Base-by-base conservation (phyloP, 2,113 vertebrate genomes). In the Psittacus erithacus region DNA sequence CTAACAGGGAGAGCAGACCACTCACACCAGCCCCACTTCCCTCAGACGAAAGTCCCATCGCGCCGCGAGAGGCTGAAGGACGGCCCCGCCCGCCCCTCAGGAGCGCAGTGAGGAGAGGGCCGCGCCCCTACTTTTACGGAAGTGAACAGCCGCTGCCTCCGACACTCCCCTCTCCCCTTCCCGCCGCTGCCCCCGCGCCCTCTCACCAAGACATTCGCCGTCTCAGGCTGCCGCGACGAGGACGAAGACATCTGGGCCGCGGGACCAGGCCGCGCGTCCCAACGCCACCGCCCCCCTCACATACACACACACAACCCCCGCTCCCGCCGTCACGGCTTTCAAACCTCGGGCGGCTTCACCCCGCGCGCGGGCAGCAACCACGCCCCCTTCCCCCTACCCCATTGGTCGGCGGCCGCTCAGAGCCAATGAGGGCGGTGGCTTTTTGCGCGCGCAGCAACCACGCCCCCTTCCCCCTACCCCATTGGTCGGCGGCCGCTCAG, bases 171-270 rank as follows among this genome's bases (percentile, higher is more conserved):
- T 17, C 18, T 5, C 2, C 38, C 0, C 9, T 38, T 6, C 14
- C 49, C 43, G 31, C 60, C 60, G 17, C 47, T 33, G 22, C 16
- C 16, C n/a, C 50, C 28, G 7, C 50, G 11, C 44, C 11, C 41
- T 41, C 91, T 95, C 64, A 96, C 96, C 95, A 73, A 64, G 2
- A 27, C 5, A 18, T 55, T 44, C 24, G 67, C 91, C 96, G 95
- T 91, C 15, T 44, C 39, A 13, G 9, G 17, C 23, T 20, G 16
- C 59, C 17, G 55, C 8, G 22, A 31, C 6, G 38, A 24, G 6
- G 7, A 23, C 25, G 23, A 16, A 12, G 11, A 17, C 17, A 6
- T 2, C 4, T 3, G 41, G 13, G 4, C 11, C 17, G 16, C 18
- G 6, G 6, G 14, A 6, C 22, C 13, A 11, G 7, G 22, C 44